Percentiles rank a stretch among this genome's conserved stretches.
These are phyloP conservation scores for Cardinalis cardinalis DNA, from an alignment of 2,113 vertebrate genomes.

Conservation along the genomic window DNA sequence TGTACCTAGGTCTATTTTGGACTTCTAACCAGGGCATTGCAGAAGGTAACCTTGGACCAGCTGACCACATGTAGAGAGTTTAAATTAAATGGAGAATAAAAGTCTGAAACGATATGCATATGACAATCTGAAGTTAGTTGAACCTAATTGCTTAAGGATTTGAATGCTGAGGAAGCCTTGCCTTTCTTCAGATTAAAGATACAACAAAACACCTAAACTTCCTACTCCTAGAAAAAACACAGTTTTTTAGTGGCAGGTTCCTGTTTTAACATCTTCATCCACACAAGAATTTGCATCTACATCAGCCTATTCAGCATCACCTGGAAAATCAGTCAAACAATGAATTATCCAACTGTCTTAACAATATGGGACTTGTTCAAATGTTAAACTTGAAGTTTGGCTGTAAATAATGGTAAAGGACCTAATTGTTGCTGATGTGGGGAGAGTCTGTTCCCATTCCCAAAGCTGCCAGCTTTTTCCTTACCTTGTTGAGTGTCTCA, in stretches of 20 bases:
- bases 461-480: not conserved
- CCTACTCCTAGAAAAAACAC: not conserved
- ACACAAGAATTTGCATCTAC: not conserved
- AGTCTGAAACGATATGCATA: not conserved
- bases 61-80: not conserved
- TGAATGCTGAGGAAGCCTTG: not conserved
- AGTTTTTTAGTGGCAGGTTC: not conserved
- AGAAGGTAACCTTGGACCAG: conserved; percentile 12
- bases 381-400: not conserved
- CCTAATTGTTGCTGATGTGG: not conserved
- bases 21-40: not conserved
- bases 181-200: not conserved
- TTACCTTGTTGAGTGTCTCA: not conserved
- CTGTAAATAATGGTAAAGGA: not conserved
- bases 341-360: not conserved
- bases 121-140: not conserved
- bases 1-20: conserved; percentile 16
- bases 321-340: not conserved
- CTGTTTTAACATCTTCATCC: not conserved
- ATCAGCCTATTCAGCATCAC: not conserved
- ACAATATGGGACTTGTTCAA: not conserved
- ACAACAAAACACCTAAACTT: not conserved
- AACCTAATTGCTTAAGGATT: not conserved
- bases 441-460: not conserved
- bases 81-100: conserved; percentile 2